Evolutionary conservation across 1,140 invertebrate genomes (phyloP).

Genomic region (Plectrocnemia conspersa): DNA sequence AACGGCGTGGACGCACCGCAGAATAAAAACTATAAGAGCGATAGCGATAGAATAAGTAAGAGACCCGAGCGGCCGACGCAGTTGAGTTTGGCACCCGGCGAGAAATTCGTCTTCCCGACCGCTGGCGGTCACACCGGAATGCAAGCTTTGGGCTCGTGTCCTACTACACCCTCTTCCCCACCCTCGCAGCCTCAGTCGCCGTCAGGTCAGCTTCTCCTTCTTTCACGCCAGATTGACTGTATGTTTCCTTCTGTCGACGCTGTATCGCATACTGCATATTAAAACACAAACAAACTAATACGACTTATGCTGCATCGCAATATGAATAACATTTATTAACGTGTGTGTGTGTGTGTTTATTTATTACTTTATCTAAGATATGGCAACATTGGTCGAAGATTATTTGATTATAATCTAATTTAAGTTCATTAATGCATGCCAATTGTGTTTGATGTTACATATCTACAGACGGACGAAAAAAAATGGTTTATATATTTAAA

Average conservation of each 20-base stretch:
- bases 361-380: no score
- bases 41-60: slow-evolving; percentile 10
- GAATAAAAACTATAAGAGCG: slow-evolving; percentile 9
- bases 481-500: no score
- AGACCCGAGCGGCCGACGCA: slow-evolving; percentile 42
- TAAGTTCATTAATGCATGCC: no score
- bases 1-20: neutral
- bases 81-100: slow-evolving; percentile 44
- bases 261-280: no score
- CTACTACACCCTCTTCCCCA: slow-evolving; percentile 41
- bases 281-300: no score
- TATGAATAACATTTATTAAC: no score
- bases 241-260: slow-evolving; percentile 19
- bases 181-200: slow-evolving; percentile 46
- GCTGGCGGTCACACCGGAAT: slow-evolving; percentile 18
- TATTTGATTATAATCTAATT: no score
- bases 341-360: no score
- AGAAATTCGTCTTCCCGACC: slow-evolving; percentile 18
- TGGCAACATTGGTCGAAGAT: no score
- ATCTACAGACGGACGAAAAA: no score
- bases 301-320: no score
- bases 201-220: slow-evolving; percentile 43
- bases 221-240: slow-evolving; percentile 12
- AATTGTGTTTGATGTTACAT: no score
- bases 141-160: slow-evolving; percentile 38